Conservation (phyloP, 53 echinoderm and acorn worm species). For the Temnopleurus reevesii region DNA sequence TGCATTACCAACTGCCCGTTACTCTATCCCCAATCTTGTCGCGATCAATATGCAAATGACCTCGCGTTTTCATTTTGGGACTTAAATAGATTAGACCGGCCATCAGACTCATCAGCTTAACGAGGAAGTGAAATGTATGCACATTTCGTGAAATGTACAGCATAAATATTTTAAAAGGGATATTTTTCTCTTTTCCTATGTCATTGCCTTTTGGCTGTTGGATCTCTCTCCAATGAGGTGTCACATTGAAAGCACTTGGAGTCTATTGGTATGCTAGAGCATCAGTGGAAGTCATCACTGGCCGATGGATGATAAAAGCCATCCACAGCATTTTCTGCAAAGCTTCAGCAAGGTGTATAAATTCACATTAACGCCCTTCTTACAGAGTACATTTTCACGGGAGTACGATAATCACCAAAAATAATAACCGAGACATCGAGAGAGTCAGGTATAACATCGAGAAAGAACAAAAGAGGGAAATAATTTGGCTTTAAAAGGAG, state of each 20-base stretch:
- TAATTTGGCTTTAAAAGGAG: neutral
- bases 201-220: neutral
- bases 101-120: conserved; percentile 23
- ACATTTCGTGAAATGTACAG: neutral
- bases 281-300: neutral
- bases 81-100: conserved; percentile 41
- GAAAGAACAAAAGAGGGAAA: neutral
- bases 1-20: neutral
- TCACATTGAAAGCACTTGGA: conserved; percentile 10
- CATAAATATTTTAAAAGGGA: neutral
- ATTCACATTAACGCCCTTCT: too few species aligned
- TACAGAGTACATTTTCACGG: too few species aligned
- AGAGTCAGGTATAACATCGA: neutral
- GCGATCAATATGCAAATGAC: conserved; percentile 55
- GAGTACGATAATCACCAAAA: neutral
- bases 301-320: too few species aligned
- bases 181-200: neutral
- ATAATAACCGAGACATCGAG: neutral
- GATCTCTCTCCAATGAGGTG: neutral
- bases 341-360: neutral
- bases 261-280: neutral
- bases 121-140: conserved; percentile 15
- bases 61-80: conserved; percentile 19
- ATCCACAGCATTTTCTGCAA: neutral
- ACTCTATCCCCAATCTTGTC: conserved; percentile 22